These are phyloP conservation scores for Eupeodes luniger DNA, from an alignment of 2,888 invertebrate genomes.

Conservation along the genomic window DNA sequence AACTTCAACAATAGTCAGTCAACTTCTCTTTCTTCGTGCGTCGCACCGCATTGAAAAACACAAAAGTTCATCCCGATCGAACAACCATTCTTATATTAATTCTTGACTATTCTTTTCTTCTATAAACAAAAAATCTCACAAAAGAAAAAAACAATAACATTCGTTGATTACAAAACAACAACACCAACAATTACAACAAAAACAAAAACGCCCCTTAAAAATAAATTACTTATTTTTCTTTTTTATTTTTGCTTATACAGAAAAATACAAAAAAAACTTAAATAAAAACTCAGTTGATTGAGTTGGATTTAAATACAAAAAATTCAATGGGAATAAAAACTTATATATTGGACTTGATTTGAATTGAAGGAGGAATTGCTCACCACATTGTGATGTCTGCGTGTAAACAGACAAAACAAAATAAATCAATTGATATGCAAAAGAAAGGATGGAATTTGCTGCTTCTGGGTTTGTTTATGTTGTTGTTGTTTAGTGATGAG, in stretches of 20 bases:
- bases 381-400: conserved; percentile 27
- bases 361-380: conserved; percentile 46
- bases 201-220: conserved; percentile 41
- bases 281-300: conserved; percentile 15
- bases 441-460: conserved; percentile 24
- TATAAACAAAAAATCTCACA: conserved; percentile 10
- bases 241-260: not conserved
- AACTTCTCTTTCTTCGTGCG: not conserved
- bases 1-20: conserved; percentile 30
- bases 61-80: conserved; percentile 5
- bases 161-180: conserved; percentile 54
- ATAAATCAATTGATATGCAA: conserved; percentile 60
- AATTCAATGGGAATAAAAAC: conserved; percentile 41
- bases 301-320: conserved; percentile 29
- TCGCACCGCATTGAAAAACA: not conserved
- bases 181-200: not conserved
- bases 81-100: conserved; percentile 18
- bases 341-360: not conserved
- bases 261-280: not conserved
- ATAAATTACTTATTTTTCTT: conserved; percentile 1
- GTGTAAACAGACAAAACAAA: conserved; percentile 51
- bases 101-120: conserved; percentile 39
- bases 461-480: conserved; percentile 2
- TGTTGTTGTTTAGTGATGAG: not conserved
- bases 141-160: conserved; percentile 15